A percentile compares a stretch with the other conserved stretches of the same genome.
Evolutionary conservation across 2,797 vertebrate genomes (phyloP).

Genomic region (Anguilla anguilla): DNA sequence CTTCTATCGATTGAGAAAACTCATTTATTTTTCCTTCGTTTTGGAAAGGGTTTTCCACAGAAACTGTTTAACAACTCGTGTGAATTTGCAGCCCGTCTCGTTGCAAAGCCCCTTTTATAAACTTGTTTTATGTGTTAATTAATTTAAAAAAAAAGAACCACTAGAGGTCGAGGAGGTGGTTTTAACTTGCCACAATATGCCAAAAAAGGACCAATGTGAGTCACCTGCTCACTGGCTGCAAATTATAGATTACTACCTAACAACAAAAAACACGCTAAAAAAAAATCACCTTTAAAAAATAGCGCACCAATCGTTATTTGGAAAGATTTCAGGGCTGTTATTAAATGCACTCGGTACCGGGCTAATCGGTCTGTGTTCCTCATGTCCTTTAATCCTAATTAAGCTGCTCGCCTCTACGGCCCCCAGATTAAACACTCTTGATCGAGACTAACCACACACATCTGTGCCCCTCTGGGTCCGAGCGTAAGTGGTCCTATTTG

Average conservation of each 20-base stretch:
- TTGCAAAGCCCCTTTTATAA: neutral
- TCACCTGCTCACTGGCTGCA: neutral
- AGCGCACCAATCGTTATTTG: neutral
- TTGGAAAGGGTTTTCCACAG: neutral
- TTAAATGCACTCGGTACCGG: neutral
- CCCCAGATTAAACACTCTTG: neutral
- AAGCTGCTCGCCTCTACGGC: neutral
- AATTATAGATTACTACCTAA: neutral
- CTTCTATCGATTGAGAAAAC: neutral
- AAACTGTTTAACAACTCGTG: neutral
- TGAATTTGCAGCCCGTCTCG: neutral
- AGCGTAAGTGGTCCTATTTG: neutral
- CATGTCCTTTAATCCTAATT: neutral
- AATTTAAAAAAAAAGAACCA: neutral
- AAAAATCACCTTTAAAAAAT: neutral
- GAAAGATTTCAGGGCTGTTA: neutral
- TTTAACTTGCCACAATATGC: neutral
- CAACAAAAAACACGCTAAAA: neutral
- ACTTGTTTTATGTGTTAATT: neutral
- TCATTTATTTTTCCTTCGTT: neutral
- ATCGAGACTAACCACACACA: neutral
- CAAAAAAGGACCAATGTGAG: neutral
- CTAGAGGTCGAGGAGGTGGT: neutral
- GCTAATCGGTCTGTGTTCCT: neutral
- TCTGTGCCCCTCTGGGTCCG: neutral